Percentiles rank a stretch among this genome's conserved stretches.
phyloP scores from a whole-genome alignment of 1,140 invertebrate genomes.

The Rhopalosiphum padi region DNA sequence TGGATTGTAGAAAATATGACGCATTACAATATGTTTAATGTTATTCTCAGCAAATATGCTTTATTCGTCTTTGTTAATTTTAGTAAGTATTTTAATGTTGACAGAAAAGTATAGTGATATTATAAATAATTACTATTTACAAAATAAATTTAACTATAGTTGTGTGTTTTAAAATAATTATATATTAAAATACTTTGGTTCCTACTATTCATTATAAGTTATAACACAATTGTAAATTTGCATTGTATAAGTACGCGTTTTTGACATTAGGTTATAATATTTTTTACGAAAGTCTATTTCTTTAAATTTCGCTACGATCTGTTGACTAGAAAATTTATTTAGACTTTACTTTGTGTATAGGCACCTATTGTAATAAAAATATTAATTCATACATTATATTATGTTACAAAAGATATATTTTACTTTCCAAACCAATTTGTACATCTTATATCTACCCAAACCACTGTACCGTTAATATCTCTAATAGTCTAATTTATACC shows the following conservation, averaged over 20 bases:
- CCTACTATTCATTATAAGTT: not conserved
- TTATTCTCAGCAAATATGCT: not conserved
- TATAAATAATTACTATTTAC: not conserved
- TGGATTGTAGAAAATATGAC: not conserved
- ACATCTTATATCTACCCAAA: not conserved
- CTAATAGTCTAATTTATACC: not conserved
- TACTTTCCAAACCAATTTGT: constrained; percentile 10
- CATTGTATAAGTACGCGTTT: not conserved
- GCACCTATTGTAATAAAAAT: not conserved
- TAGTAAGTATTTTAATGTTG: not conserved
- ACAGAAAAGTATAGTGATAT: not conserved
- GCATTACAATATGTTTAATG: too few relatives aligned
- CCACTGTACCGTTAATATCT: not conserved
- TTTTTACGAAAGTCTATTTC: not conserved
- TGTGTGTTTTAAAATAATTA: not conserved
- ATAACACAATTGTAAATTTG: not conserved
- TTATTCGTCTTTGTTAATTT: not conserved
- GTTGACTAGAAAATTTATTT: not conserved
- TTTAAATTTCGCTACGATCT: not conserved
- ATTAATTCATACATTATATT: not conserved
- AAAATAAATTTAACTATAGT: not conserved
- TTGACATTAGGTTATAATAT: not conserved
- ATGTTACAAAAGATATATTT: not conserved
- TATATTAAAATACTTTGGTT: not conserved
- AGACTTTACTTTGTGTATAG: not conserved